Evolutionary conservation across 2,797 vertebrate genomes (phyloP), one percentile per base, ranked within the genome.

Genomic region (Sebastes diaconus): DNA sequence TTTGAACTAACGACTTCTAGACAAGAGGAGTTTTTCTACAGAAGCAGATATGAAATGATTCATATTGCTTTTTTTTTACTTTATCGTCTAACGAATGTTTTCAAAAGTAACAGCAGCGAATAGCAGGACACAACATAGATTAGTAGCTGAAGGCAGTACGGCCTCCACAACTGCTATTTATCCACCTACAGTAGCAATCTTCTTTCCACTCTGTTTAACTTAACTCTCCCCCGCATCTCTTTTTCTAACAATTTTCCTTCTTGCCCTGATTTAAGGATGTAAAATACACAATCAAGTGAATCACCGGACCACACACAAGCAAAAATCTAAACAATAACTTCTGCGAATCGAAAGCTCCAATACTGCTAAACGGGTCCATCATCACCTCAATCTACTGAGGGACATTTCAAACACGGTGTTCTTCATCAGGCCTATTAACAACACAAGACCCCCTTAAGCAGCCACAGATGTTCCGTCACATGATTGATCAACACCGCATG

Each of bases 1-100:
- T 84, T 71, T 82, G 55, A 87, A 78, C 75, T 32, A 58, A 84
- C 60, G 69, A 67, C 63, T 10, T 57, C 6, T 8, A 34, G 69
- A 85, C 78, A 24, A 12, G 10, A 65, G 29, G 55, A 24, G 34
- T 61, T 74, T 39, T 20, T 32, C 34, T 0, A 9, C 18, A 39
- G 50, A 14, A 25, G 42, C 50, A 68, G 72, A 80, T 71, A 81
- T 74, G 58, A 74, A 63, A 78, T 78, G 46, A 64, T 75, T 88
- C 32, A 59, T 55, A 1, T 30, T 55, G 50, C 16, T 20, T 76
- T 61, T 55, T 20, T 61, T 59, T 20, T 30, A 18, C 30, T 50
- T 67, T 75, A 78, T 77, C 81, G 18, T 20, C 20, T 1, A 6
- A 68, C 55, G 25, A 27, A 36, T 36, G 30, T 64, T 68, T 75